Evolutionary conservation across 2,888 invertebrate genomes (phyloP).

Genomic region (Tetragonisca angustula): DNA sequence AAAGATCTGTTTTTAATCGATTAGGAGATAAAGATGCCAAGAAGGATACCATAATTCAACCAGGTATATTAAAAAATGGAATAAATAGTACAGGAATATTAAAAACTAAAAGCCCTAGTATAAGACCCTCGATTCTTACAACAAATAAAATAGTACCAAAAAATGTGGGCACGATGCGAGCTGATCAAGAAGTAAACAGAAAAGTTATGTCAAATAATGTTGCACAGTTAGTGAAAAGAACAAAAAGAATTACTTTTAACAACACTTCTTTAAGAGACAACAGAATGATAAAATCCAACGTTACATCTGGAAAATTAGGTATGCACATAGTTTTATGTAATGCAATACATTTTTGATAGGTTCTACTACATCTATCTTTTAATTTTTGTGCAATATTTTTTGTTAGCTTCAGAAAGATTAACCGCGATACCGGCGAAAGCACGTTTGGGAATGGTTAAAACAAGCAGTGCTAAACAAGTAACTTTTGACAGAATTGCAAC

Average conservation of each 20-base stretch:
- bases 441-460: constrained; percentile 75
- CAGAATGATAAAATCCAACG: constrained; percentile 42
- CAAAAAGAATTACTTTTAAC: constrained; percentile 69
- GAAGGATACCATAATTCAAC: constrained; percentile 64
- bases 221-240: constrained; percentile 72
- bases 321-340: neutral
- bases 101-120: constrained; percentile 71
- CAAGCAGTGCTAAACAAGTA: constrained; percentile 77
- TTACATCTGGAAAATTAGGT: constrained; percentile 78
- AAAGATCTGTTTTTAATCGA: constrained; percentile 81
- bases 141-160: constrained; percentile 66
- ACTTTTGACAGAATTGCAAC: constrained; percentile 80
- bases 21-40: constrained; percentile 81
- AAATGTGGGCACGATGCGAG: constrained; percentile 80
- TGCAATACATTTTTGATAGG: neutral
- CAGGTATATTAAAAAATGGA: constrained; percentile 79
- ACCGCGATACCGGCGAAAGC: constrained; percentile 79
- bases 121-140: constrained; percentile 62
- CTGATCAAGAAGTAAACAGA: constrained; percentile 80
- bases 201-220: constrained; percentile 71
- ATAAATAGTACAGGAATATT: constrained; percentile 72
- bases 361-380: neutral
- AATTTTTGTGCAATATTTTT: constrained; percentile 3
- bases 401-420: constrained; percentile 80
- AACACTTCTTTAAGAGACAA: constrained; percentile 41